Evolutionary conservation across 2,888 invertebrate genomes (phyloP).

Genomic region (Dynastes maya): DNA sequence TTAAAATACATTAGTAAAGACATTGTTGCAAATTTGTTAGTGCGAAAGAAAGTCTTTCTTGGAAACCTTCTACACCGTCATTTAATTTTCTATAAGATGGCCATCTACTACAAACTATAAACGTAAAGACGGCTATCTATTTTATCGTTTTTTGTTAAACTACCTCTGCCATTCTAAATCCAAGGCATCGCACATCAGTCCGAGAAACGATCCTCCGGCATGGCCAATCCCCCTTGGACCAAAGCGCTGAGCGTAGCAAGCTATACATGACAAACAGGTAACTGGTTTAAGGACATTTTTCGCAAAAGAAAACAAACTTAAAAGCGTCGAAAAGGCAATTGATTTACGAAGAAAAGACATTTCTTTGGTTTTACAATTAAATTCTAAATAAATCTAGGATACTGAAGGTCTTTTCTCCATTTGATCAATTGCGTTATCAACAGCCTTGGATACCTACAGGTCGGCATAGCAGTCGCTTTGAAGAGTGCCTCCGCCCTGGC

Average conservation of each 20-base stretch:
- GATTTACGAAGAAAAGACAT: conserved; percentile 58
- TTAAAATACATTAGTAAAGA: no score
- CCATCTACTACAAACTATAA: conserved; percentile 26
- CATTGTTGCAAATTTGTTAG: no score
- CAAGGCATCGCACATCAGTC: conserved; percentile 88
- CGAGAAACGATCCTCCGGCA: conserved; percentile 89
- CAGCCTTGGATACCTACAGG: conserved; percentile 76
- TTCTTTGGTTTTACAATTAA: neutral
- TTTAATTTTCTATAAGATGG: neutral
- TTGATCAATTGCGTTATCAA: conserved; percentile 25
- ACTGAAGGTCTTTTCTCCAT: neutral
- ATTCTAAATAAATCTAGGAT: no score
- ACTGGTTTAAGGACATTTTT: conserved; percentile 19
- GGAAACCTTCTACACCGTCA: no score
- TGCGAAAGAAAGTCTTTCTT: no score
- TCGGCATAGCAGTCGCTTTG: conserved; percentile 91
- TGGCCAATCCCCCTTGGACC: conserved; percentile 96
- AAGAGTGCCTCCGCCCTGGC: conserved; percentile 95
- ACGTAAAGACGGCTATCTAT: conserved; percentile 36
- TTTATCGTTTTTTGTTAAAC: conserved; percentile 6
- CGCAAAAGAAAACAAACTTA: conserved; percentile 21
- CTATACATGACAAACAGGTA: conserved; percentile 69
- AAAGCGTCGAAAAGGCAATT: conserved; percentile 58
- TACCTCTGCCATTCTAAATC: conserved; percentile 85
- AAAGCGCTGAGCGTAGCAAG: conserved; percentile 96